These are phyloP conservation scores for Moxostoma hubbsi DNA, from an alignment of 2,797 vertebrate genomes.

Conservation along the genomic window DNA sequence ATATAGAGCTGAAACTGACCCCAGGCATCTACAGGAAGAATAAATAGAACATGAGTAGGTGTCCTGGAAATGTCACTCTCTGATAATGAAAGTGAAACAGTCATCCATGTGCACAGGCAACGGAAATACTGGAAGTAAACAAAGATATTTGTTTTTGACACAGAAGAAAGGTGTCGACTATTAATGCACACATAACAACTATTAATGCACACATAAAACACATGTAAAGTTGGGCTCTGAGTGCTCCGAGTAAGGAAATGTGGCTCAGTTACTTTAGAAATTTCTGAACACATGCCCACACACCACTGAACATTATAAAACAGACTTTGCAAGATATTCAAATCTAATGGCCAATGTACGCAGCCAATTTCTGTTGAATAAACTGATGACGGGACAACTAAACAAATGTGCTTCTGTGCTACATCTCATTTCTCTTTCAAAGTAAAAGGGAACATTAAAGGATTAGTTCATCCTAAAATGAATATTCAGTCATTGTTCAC, in stretches of 20 bases:
- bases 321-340: conserved; percentile 20
- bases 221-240: background rate
- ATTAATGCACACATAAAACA: conserved; percentile 20
- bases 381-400: conserved; percentile 1
- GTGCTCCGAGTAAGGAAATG: background rate
- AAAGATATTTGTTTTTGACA: conserved; percentile 38
- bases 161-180: conserved; percentile 16
- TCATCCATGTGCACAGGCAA: background rate
- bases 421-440: background rate
- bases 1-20: conserved; percentile 34
- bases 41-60: conserved; percentile 35
- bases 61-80: conserved; percentile 29
- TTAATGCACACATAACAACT: conserved; percentile 25
- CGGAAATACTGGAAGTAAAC: conserved; percentile 34
- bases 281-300: conserved; percentile 28
- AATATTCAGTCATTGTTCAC: no score
- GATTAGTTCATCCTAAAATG: background rate
- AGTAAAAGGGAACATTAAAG: background rate
- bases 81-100: conserved; percentile 45
- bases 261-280: background rate
- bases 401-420: background rate
- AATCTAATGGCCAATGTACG: background rate
- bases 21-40: conserved; percentile 17
- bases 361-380: background rate
- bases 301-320: conserved; percentile 13